Evolutionary conservation across 2,113 vertebrate species (phyloP), one percentile per base, ranked within the genome.

Genomic region (Dipodomys merriami): DNA sequence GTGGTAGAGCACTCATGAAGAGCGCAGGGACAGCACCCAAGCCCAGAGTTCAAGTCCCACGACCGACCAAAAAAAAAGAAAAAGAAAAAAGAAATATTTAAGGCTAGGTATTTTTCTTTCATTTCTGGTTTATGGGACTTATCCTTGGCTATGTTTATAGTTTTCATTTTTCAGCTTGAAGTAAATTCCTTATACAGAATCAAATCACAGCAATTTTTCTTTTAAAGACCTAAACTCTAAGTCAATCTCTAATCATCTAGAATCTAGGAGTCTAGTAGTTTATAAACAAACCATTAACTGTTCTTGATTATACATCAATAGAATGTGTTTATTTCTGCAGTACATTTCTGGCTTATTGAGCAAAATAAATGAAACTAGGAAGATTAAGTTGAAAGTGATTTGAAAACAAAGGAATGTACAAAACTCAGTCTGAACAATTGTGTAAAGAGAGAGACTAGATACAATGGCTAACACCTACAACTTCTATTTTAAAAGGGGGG

Each of bases 221-320:
- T 82, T 74, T 65, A 12, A 88, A 49, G 77, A 69, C 79, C 73
- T 18, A 94, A 94, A 78, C 78, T 25, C 83, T 29, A 89, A 93
- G 27, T 81, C 44, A 68, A 71, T 91, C 82, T 91, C 13, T 82
- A 93, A 83, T 9, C 93, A 88, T 67, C 62, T 77, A 83, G 77
- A 94, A 62, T 91, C 72, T 73, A 78, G 68, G 27, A 96, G 30
- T 81, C 78, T 81, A 93, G 49, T 53, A 33, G 20, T 90, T 82
- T 85, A 22, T 93, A 95, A 95, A 94, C 60, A 95, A 95, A 90
- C 62, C n/a, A 80, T 90, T 94, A 95, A 78, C 39, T 86, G 30
- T 76, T 89, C 77, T 95, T 89, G 94, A 95, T 71, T 93, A 93
- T 22, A 76, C n/a, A 86, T 62, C 76, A 91, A 93, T n/a, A 93